Evolutionary conservation across 2,113 vertebrate species (phyloP).

Genomic region (Colaptes auratus): DNA sequence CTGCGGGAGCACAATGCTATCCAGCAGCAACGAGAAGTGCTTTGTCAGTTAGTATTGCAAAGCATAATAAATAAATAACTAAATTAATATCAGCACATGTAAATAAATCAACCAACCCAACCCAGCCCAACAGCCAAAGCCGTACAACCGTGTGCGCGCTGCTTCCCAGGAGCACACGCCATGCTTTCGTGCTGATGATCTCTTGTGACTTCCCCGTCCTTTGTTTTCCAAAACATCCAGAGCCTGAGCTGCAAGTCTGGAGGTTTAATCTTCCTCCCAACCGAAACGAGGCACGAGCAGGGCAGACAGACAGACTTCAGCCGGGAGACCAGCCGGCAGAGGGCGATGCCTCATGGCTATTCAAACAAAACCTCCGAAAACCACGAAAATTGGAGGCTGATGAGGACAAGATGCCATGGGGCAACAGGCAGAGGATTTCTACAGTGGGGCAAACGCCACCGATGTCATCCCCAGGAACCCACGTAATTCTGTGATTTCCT

Average conservation of each 20-base stretch:
- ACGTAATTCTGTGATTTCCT: neutral
- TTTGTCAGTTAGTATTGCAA: neutral
- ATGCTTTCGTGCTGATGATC: neutral
- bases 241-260: neutral
- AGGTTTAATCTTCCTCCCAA: rapidly evolving
- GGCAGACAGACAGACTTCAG: neutral
- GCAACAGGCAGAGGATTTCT: neutral
- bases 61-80: neutral
- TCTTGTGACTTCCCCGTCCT: neutral
- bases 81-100: neutral
- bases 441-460: neutral
- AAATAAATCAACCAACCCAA: neutral
- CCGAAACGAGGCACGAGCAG: rapidly evolving
- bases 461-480: neutral
- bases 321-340: slow-evolving; percentile 18
- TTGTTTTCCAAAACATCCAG: neutral
- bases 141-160: rapidly evolving
- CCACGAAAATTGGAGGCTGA: rapidly evolving
- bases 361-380: neutral
- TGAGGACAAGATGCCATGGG: rapidly evolving
- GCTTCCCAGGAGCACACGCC: neutral
- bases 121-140: neutral
- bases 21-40: neutral
- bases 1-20: neutral
- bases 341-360: slow-evolving; percentile 46